Conservation (phyloP, 1,140 invertebrate species). For the Drosophila sp. region DNA sequence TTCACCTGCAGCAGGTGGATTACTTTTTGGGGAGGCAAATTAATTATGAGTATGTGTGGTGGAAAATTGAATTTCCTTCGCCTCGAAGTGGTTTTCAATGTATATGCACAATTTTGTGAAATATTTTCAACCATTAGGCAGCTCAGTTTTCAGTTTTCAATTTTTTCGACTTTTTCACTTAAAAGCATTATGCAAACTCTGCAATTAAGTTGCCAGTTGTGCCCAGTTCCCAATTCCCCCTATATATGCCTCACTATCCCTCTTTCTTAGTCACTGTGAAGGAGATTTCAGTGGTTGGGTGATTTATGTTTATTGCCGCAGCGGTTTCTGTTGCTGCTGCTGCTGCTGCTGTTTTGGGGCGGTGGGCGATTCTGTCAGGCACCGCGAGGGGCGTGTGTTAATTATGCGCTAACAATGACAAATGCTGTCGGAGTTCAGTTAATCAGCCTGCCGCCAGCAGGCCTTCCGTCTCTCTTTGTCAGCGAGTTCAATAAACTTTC, state of each 20-base stretch:
- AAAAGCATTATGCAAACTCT: slow-evolving; percentile 77
- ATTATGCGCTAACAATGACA: slow-evolving; percentile 78
- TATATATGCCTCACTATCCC: slow-evolving; percentile 5
- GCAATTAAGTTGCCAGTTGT: slow-evolving; percentile 72
- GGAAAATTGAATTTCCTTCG: slow-evolving; percentile 69
- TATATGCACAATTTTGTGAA: slow-evolving; percentile 62
- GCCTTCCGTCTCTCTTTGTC: not conserved
- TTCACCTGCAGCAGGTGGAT: slow-evolving; percentile 40
- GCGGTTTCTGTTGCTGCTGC: slow-evolving; percentile 40
- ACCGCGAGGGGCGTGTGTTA: slow-evolving; percentile 62
- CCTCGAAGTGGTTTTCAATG: slow-evolving; percentile 78
- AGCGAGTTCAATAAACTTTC: slow-evolving; percentile 47
- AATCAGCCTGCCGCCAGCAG: slow-evolving; percentile 33
- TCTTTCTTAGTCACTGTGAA: slow-evolving; percentile 10
- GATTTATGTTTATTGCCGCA: slow-evolving; percentile 62
- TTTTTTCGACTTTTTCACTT: slow-evolving; percentile 54
- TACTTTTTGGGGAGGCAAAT: slow-evolving; percentile 57
- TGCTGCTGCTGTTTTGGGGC: slow-evolving; percentile 24
- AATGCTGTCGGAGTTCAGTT: slow-evolving; percentile 48
- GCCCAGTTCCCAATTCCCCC: slow-evolving; percentile 15
- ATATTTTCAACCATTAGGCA: slow-evolving; percentile 76
- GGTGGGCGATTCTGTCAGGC: slow-evolving; percentile 10
- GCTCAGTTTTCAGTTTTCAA: slow-evolving; percentile 11
- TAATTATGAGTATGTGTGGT: slow-evolving; percentile 73
- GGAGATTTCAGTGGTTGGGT: slow-evolving; percentile 34